These are phyloP conservation scores for Serinus canaria DNA, from an alignment of 2,113 vertebrate genomes.

Conservation along the genomic window DNA sequence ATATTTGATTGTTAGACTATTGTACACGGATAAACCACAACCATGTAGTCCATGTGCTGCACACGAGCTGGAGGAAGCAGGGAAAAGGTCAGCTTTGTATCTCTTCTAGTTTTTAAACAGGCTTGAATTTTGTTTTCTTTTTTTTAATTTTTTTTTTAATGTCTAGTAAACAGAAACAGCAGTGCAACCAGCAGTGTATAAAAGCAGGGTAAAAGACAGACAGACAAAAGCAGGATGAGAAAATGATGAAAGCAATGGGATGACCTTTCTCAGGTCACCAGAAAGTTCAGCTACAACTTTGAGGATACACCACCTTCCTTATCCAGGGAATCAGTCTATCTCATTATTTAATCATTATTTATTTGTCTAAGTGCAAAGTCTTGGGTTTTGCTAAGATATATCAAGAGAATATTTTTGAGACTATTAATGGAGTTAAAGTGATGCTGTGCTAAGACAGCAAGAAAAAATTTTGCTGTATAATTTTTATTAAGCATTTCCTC, in stretches of 20 bases:
- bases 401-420: background rate
- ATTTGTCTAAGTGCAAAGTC: background rate
- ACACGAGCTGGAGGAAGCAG: background rate
- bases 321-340: rapidly evolving
- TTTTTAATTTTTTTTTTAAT: background rate
- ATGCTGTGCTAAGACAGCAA: background rate
- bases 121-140: background rate
- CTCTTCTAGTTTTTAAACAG: background rate
- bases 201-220: background rate
- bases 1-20: conserved; percentile 26
- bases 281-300: background rate
- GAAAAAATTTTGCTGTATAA: background rate
- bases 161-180: background rate
- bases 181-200: background rate
- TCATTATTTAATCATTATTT: background rate
- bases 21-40: background rate
- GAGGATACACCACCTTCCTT: background rate
- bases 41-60: background rate
- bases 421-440: background rate
- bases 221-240: background rate
- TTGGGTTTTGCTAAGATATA: background rate
- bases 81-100: conserved; percentile 12
- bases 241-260: background rate
- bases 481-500: background rate
- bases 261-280: background rate